Evolutionary conservation across 1,140 invertebrate species (phyloP).

Genomic region (Fragariocoptes setiger): DNA sequence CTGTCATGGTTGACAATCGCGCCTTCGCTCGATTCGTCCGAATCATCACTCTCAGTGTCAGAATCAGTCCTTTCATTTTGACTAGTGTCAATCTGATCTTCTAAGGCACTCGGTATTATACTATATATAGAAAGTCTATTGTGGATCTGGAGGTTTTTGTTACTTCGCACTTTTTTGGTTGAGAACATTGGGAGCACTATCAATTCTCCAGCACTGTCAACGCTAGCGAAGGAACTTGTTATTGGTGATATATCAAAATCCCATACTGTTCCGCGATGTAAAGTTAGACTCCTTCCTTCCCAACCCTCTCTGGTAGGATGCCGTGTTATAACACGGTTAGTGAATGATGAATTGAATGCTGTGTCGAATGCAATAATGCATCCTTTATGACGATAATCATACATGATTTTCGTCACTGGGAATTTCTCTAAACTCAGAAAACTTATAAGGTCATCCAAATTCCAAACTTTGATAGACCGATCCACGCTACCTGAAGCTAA

Average conservation of each 20-base stretch:
- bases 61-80: neutral
- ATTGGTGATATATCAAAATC: slow-evolving; percentile 6
- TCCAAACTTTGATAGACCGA: slow-evolving; percentile 21
- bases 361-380: neutral
- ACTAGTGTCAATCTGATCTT: neutral
- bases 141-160: neutral
- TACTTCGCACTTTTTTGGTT: neutral
- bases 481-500: slow-evolving; percentile 19
- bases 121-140: slow-evolving; percentile 1
- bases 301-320: neutral
- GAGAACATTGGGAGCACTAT: neutral
- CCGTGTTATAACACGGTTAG: neutral
- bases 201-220: slow-evolving; percentile 6
- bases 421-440: neutral
- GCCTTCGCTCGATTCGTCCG: neutral
- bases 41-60: neutral
- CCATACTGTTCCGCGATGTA: neutral
- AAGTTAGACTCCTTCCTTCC: neutral
- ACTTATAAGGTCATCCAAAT: slow-evolving; percentile 15
- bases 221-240: slow-evolving; percentile 1
- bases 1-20: neutral
- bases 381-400: neutral
- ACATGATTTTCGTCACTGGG: neutral
- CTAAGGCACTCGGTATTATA: neutral
- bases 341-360: neutral